Evolutionary conservation across 1,140 invertebrate species (phyloP), one percentile per base, ranked within the genome.

Genomic region (Philopotamus ludificatus): DNA sequence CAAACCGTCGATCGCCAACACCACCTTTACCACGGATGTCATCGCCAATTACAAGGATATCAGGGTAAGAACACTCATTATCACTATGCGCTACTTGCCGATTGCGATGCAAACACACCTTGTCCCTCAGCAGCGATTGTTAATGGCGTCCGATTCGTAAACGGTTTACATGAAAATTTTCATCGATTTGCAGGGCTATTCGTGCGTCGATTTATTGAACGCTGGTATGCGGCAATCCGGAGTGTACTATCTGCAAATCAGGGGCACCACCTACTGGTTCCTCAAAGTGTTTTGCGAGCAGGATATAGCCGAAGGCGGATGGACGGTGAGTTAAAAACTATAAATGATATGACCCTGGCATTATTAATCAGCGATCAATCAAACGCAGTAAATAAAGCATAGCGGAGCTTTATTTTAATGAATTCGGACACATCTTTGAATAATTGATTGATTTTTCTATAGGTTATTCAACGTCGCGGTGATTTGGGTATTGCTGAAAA

Each of bases 201-300:
- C 92, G 9, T 95, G 93, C 74, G 84, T 90, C 7, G 92, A 95
- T 73, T 79, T 95, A 22, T 75, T 89, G 45, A 90, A 89, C 71
- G 89, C 87, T 59, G 92, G 92, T 1, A 91, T 93, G 87, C 85
- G 86, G 61, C 87, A 93, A 67, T 93, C 89, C 20, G 92, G 92
- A 10, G 90, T 94, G 1, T 95, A 93, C 75, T 93, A 94, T 71
- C 80, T 95, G 25, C 90, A 93, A 79, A 93, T 94, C 64, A 83
- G 91, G 41, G 92, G 91, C 2, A 94, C 90, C 0, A 93, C 91
- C 1, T 94, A 93, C 76, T 95, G 92, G 90, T 95, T 94, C 79
- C 80, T 95, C 25, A 91, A 92, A 74, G 93, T 95, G 3, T 94
- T 84, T 75, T 97, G 94, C 75, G 92, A 97, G 73, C 93, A 96